Conservation (phyloP, 2,113 vertebrate species). For the Clarias gariepinus region DNA sequence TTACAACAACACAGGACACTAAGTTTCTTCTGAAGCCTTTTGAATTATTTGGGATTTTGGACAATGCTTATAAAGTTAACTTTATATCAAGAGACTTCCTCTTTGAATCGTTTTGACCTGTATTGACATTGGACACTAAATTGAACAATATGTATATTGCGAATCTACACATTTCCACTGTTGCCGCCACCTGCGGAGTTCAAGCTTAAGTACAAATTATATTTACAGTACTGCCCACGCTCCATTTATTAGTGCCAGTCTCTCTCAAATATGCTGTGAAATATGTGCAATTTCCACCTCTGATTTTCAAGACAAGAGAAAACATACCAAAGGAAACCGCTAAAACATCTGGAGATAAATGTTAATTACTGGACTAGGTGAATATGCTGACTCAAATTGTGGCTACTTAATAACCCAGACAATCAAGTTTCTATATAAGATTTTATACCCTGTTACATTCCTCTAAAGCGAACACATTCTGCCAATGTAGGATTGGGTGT, state of each 20-base stretch:
- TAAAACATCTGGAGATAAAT: slow-evolving; percentile 13
- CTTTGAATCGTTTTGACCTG: not conserved
- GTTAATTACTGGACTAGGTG: not conserved
- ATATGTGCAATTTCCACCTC: not conserved
- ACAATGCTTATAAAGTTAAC: not conserved
- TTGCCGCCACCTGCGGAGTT: slow-evolving; percentile 8
- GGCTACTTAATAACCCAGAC: not conserved
- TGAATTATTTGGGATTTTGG: not conserved
- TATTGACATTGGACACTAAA: not conserved
- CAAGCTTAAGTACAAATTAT: not conserved
- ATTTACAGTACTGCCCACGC: not conserved
- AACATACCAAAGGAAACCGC: not conserved
- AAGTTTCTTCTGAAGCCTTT: not conserved
- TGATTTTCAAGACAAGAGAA: not conserved
- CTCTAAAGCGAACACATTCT: not conserved
- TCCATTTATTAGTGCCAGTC: not conserved
- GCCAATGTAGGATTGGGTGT: not conserved
- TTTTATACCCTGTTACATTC: not conserved
- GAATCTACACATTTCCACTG: not conserved
- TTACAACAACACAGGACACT: not conserved
- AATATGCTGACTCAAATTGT: not conserved
- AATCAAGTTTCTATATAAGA: not conserved
- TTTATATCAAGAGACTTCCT: no score
- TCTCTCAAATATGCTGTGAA: not conserved
- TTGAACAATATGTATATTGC: not conserved